Evolutionary conservation across 2,888 invertebrate species (phyloP), one percentile per base, ranked within the genome.

Genomic region (Phyllotreta cruciferae): DNA sequence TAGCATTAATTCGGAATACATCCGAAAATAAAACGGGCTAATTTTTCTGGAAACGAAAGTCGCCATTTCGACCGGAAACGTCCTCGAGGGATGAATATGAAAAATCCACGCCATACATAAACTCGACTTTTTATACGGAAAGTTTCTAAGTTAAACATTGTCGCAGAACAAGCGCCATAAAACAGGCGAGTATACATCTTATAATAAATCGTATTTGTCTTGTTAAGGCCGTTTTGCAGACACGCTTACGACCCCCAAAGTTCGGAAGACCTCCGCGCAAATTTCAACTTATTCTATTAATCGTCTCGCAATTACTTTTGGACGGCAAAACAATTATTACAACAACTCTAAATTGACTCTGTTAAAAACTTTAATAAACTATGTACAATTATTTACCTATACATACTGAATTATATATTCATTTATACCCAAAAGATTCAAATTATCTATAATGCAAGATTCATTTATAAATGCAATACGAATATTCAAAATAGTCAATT

Each of bases 201-300:
- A 70, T 71, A 73, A 71, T 73, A 73, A 71, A 71, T 71, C 69
- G 71, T 63, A 66, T 73, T 70, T 71, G 71, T 73, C 69, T 71
- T 66, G 64, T 52, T 62, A 58, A 57, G 67, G 65, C 71, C 70
- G 71, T 71, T 73, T 71, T 24, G 24, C 24, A 70, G 71, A 71
- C 70, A 71, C 63, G 70, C 68, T 70, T 56, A 62, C 62, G 60
- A 34, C 63, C 56, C 54, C n/a, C 35, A 55, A 47, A 49, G 55
- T 57, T 44, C 44, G 58, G 56, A 47, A 49, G 47, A 14, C 11
- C 41, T 41, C 11, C 11, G 41, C n/a, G 4, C 41, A 41, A 41
- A 10, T 10, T 10, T 11, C n/a, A 10, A 41, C 41, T 10, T 11
- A 10, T 41, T 11, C 11, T 41, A 41, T 10, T 41, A 24, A 24